Evolutionary conservation across 2,888 invertebrate genomes (phyloP), one percentile per base, ranked within the genome.

Genomic region (Brachynemurus nebulosus): DNA sequence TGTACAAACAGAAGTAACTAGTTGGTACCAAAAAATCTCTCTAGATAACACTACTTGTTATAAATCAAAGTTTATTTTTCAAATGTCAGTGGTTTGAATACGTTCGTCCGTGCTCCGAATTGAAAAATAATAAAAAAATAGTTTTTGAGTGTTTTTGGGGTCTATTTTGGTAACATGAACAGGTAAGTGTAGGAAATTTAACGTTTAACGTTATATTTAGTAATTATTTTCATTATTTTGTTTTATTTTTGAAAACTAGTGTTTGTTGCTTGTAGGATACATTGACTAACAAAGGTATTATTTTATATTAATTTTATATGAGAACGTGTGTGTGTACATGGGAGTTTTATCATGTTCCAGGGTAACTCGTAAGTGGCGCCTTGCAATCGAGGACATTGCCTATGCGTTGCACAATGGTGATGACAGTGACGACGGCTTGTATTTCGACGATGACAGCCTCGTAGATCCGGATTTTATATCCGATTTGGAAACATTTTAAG

Each of bases 191-290:
- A 8, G 6, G 7, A 23, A 23, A 23, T 23, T 23, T 11, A 23
- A 8, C 11, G 25, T 23, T 8, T 23, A 23, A 23, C 11, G 11
- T 23, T 23, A 11, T 6, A 8, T 23, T 23, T 23, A 11, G 11
- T 11, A 6, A 6, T 8, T 8, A 8, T 23, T 23, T 11, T 8
- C 25, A 11, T 23, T 8, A 8, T 23, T 23, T 23, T 11, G 6
- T 8, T 6, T 6, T 8, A 8, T 23, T 23, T 23, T 8, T 23
- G 25, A 6, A 8, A 23, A 23, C 6, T 8, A 34, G 34, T 34
- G 34, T 34, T 9, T 34, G 34, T 34, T 34, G 34, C 34, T 12
- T 34, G 34, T 34, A 34, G 34, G 34, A 8, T 34, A 34, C 34
- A 34, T 34, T 34, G 12, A 12, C 9, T n/a, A 12, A 12, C n/a